Evolutionary conservation across 2,797 vertebrate genomes (phyloP).

Genomic region (Zonotrichia albicollis): DNA sequence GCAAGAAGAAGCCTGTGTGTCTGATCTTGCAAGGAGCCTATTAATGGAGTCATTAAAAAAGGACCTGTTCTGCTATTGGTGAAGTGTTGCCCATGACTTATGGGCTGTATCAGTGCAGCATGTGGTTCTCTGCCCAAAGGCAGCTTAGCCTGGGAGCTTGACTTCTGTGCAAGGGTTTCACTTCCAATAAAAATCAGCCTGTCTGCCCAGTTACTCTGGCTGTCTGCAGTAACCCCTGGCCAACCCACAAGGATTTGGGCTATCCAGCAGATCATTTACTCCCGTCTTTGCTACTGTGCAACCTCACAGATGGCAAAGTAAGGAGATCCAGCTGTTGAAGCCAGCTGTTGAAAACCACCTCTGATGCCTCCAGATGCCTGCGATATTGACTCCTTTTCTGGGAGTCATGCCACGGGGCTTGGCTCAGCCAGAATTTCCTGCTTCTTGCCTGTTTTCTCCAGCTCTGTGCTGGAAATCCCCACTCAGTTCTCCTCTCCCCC

Average conservation of each 20-base stretch:
- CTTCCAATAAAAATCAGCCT: neutral
- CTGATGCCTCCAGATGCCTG: conserved; percentile 30
- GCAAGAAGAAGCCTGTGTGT: conserved; percentile 21
- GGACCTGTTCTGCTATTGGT: neutral
- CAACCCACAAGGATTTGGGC: rapidly evolving
- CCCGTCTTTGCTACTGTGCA: neutral
- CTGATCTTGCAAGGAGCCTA: conserved; percentile 55
- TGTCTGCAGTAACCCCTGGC: neutral
- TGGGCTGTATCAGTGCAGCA: neutral
- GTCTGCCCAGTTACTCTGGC: neutral
- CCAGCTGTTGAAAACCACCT: conserved; percentile 39
- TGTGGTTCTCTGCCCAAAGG: conserved; percentile 37
- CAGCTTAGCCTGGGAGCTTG: neutral
- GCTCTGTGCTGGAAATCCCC: conserved; percentile 49
- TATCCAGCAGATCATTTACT: neutral
- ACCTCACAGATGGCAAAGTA: neutral
- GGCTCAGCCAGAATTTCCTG: conserved; percentile 50
- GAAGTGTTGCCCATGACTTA: conserved; percentile 29
- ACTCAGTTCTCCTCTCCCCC: conserved; percentile 16
- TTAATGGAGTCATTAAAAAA: conserved; percentile 50
- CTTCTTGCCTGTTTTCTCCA: conserved; percentile 35
- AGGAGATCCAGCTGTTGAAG: conserved; percentile 22
- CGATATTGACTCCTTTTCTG: conserved; percentile 45
- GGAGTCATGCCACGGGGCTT: conserved; percentile 49
- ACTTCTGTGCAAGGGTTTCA: neutral